Evolutionary conservation across 1,140 invertebrate genomes (phyloP).

Genomic region (Latrodectus geometricus): DNA sequence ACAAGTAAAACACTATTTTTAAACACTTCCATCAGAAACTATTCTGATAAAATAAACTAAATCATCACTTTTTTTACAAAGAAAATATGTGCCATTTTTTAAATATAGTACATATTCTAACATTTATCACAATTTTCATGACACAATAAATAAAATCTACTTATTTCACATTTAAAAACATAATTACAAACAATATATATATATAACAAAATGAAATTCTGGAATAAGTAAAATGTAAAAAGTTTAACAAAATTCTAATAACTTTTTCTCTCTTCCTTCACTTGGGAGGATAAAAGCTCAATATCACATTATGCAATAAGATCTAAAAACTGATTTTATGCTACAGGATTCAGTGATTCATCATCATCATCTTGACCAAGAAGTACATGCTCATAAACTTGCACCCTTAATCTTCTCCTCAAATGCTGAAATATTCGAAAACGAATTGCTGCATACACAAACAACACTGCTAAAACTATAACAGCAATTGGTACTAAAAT

Average conservation of each 20-base stretch:
- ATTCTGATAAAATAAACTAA: too few relatives aligned
- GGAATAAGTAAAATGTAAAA: background rate
- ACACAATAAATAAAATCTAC: too few relatives aligned
- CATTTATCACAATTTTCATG: too few relatives aligned
- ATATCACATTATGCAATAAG: background rate
- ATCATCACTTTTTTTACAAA: too few relatives aligned
- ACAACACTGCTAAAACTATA: slow-evolving; percentile 10
- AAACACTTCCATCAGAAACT: too few relatives aligned
- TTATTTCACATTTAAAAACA: too few relatives aligned
- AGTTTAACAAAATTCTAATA: background rate
- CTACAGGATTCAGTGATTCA: slow-evolving; percentile 36
- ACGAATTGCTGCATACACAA: slow-evolving; percentile 29
- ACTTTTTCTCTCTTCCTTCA: background rate
- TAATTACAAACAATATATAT: too few relatives aligned
- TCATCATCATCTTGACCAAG: slow-evolving; percentile 48
- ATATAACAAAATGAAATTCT: background rate
- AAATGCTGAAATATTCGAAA: slow-evolving; percentile 48
- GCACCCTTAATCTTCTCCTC: slow-evolving; percentile 34
- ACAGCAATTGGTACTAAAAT: slow-evolving; percentile 49
- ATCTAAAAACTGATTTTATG: slow-evolving; percentile 9
- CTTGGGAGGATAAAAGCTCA: background rate
- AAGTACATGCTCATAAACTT: slow-evolving; percentile 58
- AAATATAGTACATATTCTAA: too few relatives aligned
- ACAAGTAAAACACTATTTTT: too few relatives aligned
- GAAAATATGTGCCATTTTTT: too few relatives aligned